A percentile compares a stretch with the other conserved stretches of the same genome.
These are phyloP conservation scores for Salarias fasciatus DNA, from an alignment of 2,797 vertebrate genomes.

Conservation along the genomic window DNA sequence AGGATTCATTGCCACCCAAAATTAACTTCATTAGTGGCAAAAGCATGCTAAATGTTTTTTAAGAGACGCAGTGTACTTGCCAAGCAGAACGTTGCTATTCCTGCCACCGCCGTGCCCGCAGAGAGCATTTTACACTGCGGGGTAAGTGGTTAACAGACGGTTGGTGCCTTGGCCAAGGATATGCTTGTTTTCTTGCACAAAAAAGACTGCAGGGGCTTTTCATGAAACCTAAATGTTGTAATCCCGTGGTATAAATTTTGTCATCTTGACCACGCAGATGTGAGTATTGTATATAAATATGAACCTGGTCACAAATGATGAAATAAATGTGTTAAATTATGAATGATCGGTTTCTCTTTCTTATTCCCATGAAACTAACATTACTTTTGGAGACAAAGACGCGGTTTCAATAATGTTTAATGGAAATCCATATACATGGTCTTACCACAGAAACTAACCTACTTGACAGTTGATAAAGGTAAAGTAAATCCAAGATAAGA, in stretches of 20 bases:
- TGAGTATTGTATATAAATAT: neutral
- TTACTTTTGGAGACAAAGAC: no score
- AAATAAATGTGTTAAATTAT: neutral
- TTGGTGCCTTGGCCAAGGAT: constrained; percentile 26
- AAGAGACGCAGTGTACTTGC: constrained; percentile 39
- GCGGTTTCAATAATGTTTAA: neutral
- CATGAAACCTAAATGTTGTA: constrained; percentile 2
- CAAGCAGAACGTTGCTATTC: constrained; percentile 37
- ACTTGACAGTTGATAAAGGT: neutral
- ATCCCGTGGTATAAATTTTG: neutral
- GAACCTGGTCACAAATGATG: neutral
- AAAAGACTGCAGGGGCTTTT: neutral
- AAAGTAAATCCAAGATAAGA: neutral
- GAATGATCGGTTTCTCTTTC: neutral
- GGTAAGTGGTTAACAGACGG: constrained; percentile 37
- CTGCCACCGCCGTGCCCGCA: constrained; percentile 22
- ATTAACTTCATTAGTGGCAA: constrained; percentile 22
- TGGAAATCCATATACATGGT: neutral
- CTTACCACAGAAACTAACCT: neutral
- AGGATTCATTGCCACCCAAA: constrained; percentile 13
- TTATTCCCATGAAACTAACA: neutral
- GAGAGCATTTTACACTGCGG: constrained; percentile 36
- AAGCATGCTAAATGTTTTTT: constrained; percentile 19
- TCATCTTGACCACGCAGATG: no score
- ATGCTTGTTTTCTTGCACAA: constrained; percentile 26